phyloP scores from a whole-genome alignment of 2,113 vertebrate species.

The Oxyruncus cristatus region DNA sequence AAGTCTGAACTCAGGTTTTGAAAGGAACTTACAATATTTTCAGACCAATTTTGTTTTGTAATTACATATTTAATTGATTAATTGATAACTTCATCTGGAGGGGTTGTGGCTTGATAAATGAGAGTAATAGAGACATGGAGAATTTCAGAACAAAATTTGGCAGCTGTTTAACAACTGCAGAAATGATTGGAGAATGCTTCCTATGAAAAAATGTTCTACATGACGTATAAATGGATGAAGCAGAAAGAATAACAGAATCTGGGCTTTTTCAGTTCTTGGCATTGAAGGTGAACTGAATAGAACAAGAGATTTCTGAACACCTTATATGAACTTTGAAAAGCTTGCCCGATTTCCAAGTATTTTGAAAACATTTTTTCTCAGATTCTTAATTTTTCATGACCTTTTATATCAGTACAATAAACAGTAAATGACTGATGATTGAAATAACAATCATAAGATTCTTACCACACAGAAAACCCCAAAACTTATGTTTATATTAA shows the following conservation, averaged over 20 bases:
- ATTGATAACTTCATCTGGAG: neutral
- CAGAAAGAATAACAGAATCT: constrained; percentile 2
- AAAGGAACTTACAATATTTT: neutral
- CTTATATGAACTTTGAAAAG: neutral
- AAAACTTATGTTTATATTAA: neutral
- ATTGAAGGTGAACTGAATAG: neutral
- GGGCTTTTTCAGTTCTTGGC: neutral
- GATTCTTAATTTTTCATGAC: neutral
- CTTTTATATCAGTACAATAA: neutral
- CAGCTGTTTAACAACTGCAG: neutral
- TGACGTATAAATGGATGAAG: neutral
- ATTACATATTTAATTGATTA: neutral
- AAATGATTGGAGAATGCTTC: neutral
- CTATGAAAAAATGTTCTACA: neutral
- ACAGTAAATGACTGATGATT: neutral
- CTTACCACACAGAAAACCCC: neutral
- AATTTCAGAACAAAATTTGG: neutral
- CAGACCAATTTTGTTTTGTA: neutral
- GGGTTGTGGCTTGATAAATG: neutral
- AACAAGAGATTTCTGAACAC: neutral
- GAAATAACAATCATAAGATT: neutral
- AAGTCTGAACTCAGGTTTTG: neutral
- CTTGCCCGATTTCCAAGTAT: neutral
- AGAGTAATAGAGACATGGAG: neutral
- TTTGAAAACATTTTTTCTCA: neutral